These are phyloP conservation scores for Drosophila novamexicana DNA, from an alignment of 1,140 invertebrate genomes.

Conservation along the genomic window DNA sequence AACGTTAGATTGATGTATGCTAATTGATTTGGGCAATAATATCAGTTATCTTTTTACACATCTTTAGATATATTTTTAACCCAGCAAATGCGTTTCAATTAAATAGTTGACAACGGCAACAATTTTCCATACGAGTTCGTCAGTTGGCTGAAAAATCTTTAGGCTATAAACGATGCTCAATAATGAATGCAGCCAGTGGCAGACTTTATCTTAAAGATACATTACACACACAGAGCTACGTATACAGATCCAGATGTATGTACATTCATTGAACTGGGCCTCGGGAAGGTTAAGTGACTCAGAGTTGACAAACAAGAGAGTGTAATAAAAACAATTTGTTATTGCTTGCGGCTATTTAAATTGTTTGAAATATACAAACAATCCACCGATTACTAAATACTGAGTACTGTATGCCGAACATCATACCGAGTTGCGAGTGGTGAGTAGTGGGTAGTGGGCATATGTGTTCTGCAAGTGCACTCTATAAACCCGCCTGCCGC, in stretches of 20 bases:
- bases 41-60: neutral
- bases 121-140: conserved; percentile 2
- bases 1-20: too few species aligned
- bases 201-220: conserved; percentile 16
- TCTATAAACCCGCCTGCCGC: neutral
- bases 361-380: conserved; percentile 31
- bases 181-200: neutral
- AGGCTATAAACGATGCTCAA: neutral
- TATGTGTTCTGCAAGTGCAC: conserved; percentile 35
- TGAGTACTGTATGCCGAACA: neutral
- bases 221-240: neutral
- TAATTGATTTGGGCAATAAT: neutral
- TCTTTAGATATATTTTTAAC: too few species aligned
- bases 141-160: neutral
- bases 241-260: neutral
- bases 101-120: conserved; percentile 14
- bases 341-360: conserved; percentile 42
- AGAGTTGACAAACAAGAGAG: conserved; percentile 46
- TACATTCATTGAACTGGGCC: conserved; percentile 28
- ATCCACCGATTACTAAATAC: neutral
- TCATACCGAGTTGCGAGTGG: too few species aligned
- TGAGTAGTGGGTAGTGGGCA: too few species aligned
- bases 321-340: conserved; percentile 54
- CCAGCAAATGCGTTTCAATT: conserved; percentile 6
- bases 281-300: conserved; percentile 48